Evolutionary conservation across 2,888 invertebrate species (phyloP), one percentile per base, ranked within the genome.

Genomic region (Drosophila mettleri): DNA sequence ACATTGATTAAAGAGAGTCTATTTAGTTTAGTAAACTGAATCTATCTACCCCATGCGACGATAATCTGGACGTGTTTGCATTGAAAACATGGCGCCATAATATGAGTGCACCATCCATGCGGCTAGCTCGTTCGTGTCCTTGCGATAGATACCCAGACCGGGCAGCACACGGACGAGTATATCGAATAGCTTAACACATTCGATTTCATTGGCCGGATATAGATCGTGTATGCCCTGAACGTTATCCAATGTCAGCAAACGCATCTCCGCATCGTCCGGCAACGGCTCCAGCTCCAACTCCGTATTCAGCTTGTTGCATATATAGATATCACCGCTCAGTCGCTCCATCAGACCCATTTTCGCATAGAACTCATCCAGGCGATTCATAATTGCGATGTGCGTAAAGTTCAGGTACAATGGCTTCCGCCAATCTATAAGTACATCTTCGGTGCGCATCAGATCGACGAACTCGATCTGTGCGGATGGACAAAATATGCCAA

Each of bases 51-150:
- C 96, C 93, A 95, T 95, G 83, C 94, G 93, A 72, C 96, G 94
- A 92, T 94, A 95, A 91, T 96, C 95, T 52, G 96, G 96, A 88
- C 95, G 94, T 62, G 97, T 97, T 93, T 97, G 97, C 97, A 97
- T 97, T 53, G 97, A 97, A 93, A 97, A 97, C 97, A 97, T 97
- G 70, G 97, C 97, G 24, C 97, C 97, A 92, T 97, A 97, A 92
- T 97, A 97, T 20, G 96, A 96, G 92, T 97, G 97, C 49, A 97
- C 96, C 97, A 97, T 97, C 97, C 97, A 97, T 27, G 97, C 97
- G 34, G 96, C 97, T 74, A 97, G 93, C 85, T 95, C 94, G 52
- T 95, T 96, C 59, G 94, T 94, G 77, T 91, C 90, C 84, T 91
- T 80, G 88, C 94, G 95, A 92, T 97, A 97, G 73, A 97, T 95